Conservation (phyloP, 2,797 vertebrate species). For the Chelonia mydas region DNA sequence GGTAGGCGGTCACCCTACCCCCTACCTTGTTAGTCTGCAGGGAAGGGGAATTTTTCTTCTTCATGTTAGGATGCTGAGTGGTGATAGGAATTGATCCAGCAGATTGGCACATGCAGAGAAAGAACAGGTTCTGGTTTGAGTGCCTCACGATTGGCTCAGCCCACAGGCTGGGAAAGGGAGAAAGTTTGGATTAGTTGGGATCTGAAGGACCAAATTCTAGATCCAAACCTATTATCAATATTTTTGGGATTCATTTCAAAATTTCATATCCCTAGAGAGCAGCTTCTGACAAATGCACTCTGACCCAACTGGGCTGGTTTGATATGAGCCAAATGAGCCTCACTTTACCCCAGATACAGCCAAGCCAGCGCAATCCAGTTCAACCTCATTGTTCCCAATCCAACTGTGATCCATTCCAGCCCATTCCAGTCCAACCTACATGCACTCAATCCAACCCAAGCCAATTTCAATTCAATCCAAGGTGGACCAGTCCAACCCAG, state of each 20-base stretch:
- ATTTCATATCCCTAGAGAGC: neutral
- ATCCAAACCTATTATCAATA: neutral
- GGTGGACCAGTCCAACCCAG: neutral
- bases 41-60: neutral
- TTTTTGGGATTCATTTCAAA: neutral
- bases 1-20: neutral
- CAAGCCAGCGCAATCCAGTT: neutral
- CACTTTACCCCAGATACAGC: neutral
- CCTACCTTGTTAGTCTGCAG: neutral
- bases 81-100: neutral
- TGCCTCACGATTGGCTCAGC: accelerated
- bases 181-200: neutral
- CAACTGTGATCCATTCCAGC: neutral
- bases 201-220: neutral
- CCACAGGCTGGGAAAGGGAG: neutral
- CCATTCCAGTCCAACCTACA: neutral
- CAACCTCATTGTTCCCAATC: neutral
- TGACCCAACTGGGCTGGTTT: neutral
- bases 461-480: neutral
- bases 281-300: neutral
- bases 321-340: neutral
- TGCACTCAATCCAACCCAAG: neutral
- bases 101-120: neutral
- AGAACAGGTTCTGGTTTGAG: neutral
- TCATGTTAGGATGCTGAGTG: neutral